These are phyloP conservation scores for Chymomyza costata DNA, from an alignment of 1,140 invertebrate genomes.

Conservation along the genomic window DNA sequence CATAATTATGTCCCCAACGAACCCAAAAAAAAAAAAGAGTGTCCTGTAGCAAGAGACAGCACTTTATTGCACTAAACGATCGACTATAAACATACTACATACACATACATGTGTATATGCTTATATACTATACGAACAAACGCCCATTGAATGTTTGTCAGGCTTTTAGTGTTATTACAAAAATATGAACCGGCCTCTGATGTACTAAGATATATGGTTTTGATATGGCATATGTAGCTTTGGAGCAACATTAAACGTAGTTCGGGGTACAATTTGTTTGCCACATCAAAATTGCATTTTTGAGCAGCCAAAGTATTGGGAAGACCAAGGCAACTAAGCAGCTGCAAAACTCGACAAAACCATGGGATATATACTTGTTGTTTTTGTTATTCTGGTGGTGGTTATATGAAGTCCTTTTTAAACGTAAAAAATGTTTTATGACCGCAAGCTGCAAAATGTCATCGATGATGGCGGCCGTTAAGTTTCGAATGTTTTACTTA, in stretches of 20 bases:
- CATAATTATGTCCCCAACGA: conserved; percentile 43
- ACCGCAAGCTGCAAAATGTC: conserved; percentile 59
- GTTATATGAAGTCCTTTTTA: too few relatives aligned
- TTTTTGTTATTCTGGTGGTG: too few relatives aligned
- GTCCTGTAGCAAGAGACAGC: conserved; percentile 13
- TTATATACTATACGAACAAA: neutral
- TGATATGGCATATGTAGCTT: too few relatives aligned
- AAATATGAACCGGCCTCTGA: conserved; percentile 23
- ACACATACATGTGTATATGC: neutral
- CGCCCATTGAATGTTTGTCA: neutral
- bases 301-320: conserved; percentile 63
- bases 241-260: conserved; percentile 43
- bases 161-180: conserved; percentile 68
- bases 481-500: conserved; percentile 49
- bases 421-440: conserved; percentile 66
- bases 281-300: conserved; percentile 72
- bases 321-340: conserved; percentile 29
- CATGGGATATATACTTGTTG: neutral
- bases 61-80: conserved; percentile 40
- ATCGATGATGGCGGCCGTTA: conserved; percentile 63
- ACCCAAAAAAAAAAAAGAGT: conserved; percentile 13
- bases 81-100: neutral
- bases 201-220: too few relatives aligned
- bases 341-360: conserved; percentile 36
- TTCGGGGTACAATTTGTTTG: conserved; percentile 65